Conservation (phyloP, 2,113 vertebrate species). For the Castor canadensis region DNA sequence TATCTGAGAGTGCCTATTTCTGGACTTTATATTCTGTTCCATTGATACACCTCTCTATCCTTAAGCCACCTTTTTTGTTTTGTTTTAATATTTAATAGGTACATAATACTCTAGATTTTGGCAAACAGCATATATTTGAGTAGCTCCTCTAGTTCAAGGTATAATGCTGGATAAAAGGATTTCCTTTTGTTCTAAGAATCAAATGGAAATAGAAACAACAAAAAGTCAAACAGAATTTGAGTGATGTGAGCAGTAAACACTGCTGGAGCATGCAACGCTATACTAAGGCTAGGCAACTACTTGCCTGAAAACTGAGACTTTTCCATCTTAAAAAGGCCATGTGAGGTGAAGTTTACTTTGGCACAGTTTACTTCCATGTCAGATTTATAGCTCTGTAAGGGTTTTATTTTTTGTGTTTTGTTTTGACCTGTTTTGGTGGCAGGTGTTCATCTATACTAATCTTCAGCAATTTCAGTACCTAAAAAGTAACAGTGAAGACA, state of each 20-base stretch:
- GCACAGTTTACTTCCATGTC: not conserved
- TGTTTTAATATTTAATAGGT: not conserved
- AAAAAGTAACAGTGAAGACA: conserved; percentile 18
- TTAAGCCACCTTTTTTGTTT: not conserved
- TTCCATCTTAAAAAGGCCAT: not conserved
- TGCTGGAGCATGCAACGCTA: not conserved
- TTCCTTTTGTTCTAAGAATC: not conserved
- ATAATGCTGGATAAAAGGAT: not conserved
- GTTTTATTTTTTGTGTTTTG: conserved; percentile 32
- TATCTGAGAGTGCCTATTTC: not conserved
- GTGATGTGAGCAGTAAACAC: not conserved
- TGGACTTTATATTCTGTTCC: not conserved
- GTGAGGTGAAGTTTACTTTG: not conserved
- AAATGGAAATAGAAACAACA: conserved; percentile 10
- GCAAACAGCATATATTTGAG: not conserved
- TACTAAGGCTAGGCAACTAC: not conserved
- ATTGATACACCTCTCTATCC: not conserved
- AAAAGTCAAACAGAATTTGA: not conserved
- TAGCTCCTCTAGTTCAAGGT: not conserved
- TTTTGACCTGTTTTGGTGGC: conserved; percentile 34
- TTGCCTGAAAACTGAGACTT: not conserved
- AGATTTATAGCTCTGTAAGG: not conserved
- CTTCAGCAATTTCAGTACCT: conserved; percentile 15
- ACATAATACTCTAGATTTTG: not conserved
- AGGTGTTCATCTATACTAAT: conserved; percentile 6